A percentile compares a stretch with the other conserved stretches of the same genome.
phyloP scores from a whole-genome alignment of 2,797 vertebrate species.

The Rhinella marina region DNA sequence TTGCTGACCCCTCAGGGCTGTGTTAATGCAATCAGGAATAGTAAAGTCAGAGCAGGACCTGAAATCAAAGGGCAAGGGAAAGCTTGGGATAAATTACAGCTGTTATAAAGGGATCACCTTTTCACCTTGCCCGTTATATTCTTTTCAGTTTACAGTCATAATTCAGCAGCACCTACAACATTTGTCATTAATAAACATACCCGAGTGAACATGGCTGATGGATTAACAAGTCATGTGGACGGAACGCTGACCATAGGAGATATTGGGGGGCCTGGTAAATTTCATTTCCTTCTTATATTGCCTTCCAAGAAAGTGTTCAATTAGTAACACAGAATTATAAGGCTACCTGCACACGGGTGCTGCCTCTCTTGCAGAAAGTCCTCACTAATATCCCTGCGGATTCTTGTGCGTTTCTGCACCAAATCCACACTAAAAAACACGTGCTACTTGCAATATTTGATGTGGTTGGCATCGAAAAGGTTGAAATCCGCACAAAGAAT shows the following conservation, averaged over 20 bases:
- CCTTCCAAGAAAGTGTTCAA: neutral
- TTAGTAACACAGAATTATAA: neutral
- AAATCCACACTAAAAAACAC: too few relatives aligned
- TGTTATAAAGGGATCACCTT: slow-evolving; percentile 76
- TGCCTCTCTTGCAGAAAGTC: too few relatives aligned
- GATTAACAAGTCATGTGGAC: slow-evolving; percentile 69
- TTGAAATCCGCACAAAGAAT: too few relatives aligned
- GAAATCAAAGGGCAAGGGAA: slow-evolving; percentile 76
- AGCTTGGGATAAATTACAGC: slow-evolving; percentile 76
- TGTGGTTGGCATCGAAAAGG: too few relatives aligned
- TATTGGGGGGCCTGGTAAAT: neutral
- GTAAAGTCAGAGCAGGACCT: slow-evolving; percentile 74
- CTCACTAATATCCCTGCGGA: too few relatives aligned
- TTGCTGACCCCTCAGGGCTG: slow-evolving; percentile 80
- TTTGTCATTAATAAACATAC: slow-evolving; percentile 74
- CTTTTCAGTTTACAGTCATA: slow-evolving; percentile 73
- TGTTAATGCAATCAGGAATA: slow-evolving; percentile 83
- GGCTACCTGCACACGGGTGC: too few relatives aligned
- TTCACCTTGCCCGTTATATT: slow-evolving; percentile 74
- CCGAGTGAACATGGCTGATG: slow-evolving; percentile 70
- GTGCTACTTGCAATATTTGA: too few relatives aligned
- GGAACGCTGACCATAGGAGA: slow-evolving; percentile 59
- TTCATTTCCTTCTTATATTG: neutral
- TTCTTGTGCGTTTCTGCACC: too few relatives aligned
- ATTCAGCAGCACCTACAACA: slow-evolving; percentile 70